Evolutionary conservation across 2,113 vertebrate genomes (phyloP).

Genomic region (Tachysurus vachellii): DNA sequence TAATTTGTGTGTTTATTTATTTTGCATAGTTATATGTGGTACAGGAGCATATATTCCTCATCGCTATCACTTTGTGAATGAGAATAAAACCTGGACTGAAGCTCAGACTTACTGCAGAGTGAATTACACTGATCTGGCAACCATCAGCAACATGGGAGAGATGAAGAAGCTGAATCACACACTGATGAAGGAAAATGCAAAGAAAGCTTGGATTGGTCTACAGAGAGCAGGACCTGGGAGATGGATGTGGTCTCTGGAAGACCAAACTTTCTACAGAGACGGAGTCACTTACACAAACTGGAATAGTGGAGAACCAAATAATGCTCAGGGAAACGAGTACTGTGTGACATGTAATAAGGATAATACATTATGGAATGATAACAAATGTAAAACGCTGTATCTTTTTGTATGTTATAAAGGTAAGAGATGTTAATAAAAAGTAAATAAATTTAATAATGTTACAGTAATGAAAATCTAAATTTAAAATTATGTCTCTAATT

Average conservation of each 20-base stretch:
- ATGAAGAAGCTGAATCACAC: background rate
- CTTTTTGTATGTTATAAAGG: slow-evolving; percentile 1
- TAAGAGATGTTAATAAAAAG: background rate
- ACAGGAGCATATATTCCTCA: background rate
- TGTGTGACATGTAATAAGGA: too few relatives aligned
- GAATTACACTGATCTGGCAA: background rate
- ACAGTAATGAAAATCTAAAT: background rate
- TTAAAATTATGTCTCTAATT: background rate
- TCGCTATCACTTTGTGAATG: slow-evolving; percentile 27
- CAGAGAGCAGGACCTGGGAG: background rate
- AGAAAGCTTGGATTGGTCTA: background rate
- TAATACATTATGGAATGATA: background rate
- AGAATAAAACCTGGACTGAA: slow-evolving; percentile 33
- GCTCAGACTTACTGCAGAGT: slow-evolving; percentile 17
- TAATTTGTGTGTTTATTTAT: background rate
- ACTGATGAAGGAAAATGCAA: background rate
- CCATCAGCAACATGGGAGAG: slow-evolving; percentile 17
- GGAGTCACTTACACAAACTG: slow-evolving; percentile 12
- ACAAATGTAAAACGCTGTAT: accelerated
- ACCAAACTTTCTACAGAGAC: background rate
- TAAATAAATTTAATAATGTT: background rate
- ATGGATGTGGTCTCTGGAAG: slow-evolving; percentile 37
- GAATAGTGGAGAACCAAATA: background rate
- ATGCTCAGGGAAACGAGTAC: background rate
- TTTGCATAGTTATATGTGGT: background rate